Base-by-base conservation (phyloP, 2,113 vertebrate species). In the Stegostoma tigrinum region DNA sequence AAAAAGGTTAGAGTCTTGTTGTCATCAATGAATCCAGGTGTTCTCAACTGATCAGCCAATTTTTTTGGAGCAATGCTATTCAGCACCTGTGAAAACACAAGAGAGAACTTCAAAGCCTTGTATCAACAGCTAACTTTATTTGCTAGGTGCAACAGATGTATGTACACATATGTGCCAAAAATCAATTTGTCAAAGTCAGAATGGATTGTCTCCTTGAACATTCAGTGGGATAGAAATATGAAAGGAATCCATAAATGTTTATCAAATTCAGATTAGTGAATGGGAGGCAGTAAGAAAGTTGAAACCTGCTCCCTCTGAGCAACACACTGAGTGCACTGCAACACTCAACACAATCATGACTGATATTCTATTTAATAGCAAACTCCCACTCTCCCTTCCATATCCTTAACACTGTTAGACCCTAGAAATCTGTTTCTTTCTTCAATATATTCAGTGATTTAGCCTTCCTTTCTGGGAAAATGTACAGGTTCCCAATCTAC, bases 51-150 rank as follows among this genome's bases (percentile, higher is more conserved):
- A 19, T 94, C 75, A 14, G 70, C 96, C 7, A 95, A 48, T 30
- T 10, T 95, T 5, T 24, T 80, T 1, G 95, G 72, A 45, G n/a
- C 75, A 61, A 94, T 23, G 10, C 70, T 96, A 72, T 96, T 96
- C 34, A 91, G 75, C 42, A 95, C 85, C 96, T 96, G 75, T 7
- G 83, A 64, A 75, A 27, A 95, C 3, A 95, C 68, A 95, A 95
- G 5, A 48, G 23, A 10, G 38, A 70, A 42, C 72, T 95, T 30
- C 61, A 17, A 3, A 90, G 64, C 30, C 30, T 14, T 90, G 10
- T 34, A 15, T 12, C 14, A 89, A 55, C 14, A 55, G 24, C 48
- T 30, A 24, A 3, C 24, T 87, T 3, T 55, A 48, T 72, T 72
- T 72, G 27, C 48, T 30, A 3, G 86, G 12, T 15, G 27, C 30